phyloP scores from a whole-genome alignment of 2,888 invertebrate species.

The Aphelenchoides bicaudatus region DNA sequence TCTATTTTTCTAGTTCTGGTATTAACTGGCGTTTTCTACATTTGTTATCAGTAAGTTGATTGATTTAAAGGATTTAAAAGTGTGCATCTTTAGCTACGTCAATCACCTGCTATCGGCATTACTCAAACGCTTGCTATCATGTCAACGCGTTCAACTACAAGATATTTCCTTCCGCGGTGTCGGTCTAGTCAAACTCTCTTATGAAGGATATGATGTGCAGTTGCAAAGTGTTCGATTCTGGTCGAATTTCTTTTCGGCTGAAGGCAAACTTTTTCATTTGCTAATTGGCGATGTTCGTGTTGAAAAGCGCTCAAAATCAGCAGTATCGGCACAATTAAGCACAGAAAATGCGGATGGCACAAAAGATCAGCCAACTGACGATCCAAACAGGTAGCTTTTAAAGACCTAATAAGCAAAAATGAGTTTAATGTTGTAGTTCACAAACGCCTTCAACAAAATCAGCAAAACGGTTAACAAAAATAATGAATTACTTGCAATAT shows the following conservation, averaged over 20 bases:
- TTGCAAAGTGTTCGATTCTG: conserved; percentile 11
- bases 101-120: conserved; percentile 12
- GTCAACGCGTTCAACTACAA: neutral
- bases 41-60: conserved; percentile 19
- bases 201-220: conserved; percentile 1
- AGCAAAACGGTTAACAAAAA: conserved; percentile 18
- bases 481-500: conserved; percentile 47
- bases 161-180: conserved; percentile 2
- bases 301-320: conserved; percentile 36
- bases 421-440: no score
- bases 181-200: conserved; percentile 5
- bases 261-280: conserved; percentile 27
- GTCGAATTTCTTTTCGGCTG: conserved; percentile 1
- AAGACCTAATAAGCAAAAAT: no score
- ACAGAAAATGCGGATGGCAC: no score
- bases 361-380: neutral
- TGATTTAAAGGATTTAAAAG: neutral
- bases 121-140: conserved; percentile 6
- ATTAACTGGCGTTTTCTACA: neutral
- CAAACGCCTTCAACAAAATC: no score
- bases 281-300: conserved; percentile 60
- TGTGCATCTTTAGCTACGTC: conserved; percentile 11
- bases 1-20: neutral
- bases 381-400: no score
- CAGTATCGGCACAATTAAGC: no score